Percentiles rank a stretch among this genome's conserved stretches.
These are phyloP conservation scores for Onychostoma macrolepis DNA, from an alignment of 2,113 vertebrate species.

Conservation along the genomic window DNA sequence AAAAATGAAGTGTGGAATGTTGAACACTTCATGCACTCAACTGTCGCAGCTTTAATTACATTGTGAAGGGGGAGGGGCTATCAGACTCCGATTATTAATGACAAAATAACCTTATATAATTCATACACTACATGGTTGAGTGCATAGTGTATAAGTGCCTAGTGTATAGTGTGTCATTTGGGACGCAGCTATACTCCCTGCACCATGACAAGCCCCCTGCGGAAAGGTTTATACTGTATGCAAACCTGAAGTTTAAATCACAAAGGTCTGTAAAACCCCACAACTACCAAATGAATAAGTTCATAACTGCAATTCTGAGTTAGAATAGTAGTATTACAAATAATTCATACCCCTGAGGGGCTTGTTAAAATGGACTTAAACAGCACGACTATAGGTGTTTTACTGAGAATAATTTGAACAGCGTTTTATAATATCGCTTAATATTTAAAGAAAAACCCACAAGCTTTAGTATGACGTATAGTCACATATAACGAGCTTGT, in stretches of 20 bases:
- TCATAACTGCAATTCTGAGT: not conserved
- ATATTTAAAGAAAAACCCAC: not conserved
- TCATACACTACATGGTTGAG: too few species aligned
- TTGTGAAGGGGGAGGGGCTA: too few species aligned
- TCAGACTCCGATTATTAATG: too few species aligned
- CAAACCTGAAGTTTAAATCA: constrained; percentile 2
- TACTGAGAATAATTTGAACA: not conserved
- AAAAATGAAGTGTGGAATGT: too few species aligned
- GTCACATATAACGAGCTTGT: not conserved
- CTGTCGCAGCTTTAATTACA: too few species aligned
- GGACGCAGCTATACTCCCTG: too few species aligned
- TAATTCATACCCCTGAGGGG: not conserved
- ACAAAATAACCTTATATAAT: too few species aligned
- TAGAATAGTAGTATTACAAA: not conserved
- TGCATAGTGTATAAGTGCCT: too few species aligned
- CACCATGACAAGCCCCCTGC: not conserved
- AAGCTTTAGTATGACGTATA: not conserved
- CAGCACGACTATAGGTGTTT: not conserved
- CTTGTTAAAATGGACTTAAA: constrained; percentile 9
- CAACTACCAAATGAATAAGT: not conserved
- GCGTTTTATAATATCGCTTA: not conserved
- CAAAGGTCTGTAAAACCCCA: not conserved
- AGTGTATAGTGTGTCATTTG: too few species aligned
- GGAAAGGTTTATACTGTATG: not conserved
- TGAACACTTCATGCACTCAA: too few species aligned